Conservation (phyloP, 2,888 invertebrate species). For the Tenthredo notha region DNA sequence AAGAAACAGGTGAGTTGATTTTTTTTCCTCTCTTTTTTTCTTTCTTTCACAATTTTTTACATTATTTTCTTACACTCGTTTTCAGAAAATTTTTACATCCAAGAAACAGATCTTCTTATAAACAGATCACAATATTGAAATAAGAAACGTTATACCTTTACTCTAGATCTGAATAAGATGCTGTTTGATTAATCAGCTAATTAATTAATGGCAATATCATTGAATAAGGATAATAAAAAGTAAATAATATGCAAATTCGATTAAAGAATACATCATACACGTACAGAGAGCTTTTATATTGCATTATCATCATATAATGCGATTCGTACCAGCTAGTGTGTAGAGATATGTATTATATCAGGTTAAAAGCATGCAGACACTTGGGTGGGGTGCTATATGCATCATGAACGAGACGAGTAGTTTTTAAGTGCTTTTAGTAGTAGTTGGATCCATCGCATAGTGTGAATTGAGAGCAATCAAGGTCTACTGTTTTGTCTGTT, state of each 20-base stretch:
- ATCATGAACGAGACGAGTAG: background rate
- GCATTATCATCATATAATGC: background rate
- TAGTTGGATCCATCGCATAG: background rate
- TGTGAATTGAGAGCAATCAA: background rate
- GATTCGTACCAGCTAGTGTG: background rate
- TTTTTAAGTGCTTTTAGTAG: conserved; percentile 3
- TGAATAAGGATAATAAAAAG: background rate
- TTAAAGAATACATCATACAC: background rate
- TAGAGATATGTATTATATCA: background rate
- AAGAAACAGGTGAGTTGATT: conserved; percentile 85
- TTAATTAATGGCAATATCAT: too few relatives aligned
- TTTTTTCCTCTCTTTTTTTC: background rate
- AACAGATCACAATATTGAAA: too few relatives aligned
- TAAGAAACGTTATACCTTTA: too few relatives aligned
- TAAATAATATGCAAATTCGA: background rate
- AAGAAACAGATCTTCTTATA: too few relatives aligned
- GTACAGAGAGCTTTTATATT: background rate
- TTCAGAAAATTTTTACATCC: too few relatives aligned
- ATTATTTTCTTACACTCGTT: too few relatives aligned
- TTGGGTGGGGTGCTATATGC: conserved; percentile 3
- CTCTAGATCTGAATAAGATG: too few relatives aligned
- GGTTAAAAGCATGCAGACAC: background rate
- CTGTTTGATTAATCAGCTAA: too few relatives aligned
- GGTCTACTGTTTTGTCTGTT: conserved; percentile 3
- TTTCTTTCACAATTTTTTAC: too few relatives aligned